Evolutionary conservation across 2,113 vertebrate genomes (phyloP), one percentile per base, ranked within the genome.

Genomic region (Ceyx cyanopectus): DNA sequence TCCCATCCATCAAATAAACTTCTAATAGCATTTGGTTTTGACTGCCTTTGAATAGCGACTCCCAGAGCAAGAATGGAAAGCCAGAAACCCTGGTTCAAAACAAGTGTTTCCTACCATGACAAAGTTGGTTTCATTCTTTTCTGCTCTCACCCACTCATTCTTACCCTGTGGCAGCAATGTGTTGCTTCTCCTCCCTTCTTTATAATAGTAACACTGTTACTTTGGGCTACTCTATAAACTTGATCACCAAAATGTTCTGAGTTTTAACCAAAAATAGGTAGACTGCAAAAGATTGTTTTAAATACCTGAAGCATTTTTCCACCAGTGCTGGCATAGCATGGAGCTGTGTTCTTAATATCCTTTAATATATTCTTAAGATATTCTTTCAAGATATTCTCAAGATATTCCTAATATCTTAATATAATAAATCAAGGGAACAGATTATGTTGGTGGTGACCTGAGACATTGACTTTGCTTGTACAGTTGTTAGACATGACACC

Each of bases 1-100:
- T 94, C 66, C 74, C 94, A 89, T 88, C 79, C 50, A 85, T 89
- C 89, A 95, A 62, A 91, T 80, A 91, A 90, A 72, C 56, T 75
- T 93, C 53, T 37, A 83, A 89, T 75, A 89, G 26, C 67, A 82
- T 89, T 93, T 95, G 72, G 67, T 90, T 94, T 92, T 89, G 86
- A 82, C 67, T 74, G 24, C 37, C 77, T 96, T 91, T 84, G 85
- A 93, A 85, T 80, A 92, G 81, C 27, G 93, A 46, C 26, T 73
- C 73, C 70, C 56, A 89, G 73, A 66, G 73, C 26, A 85, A 90
- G 74, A 88, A 88, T 26, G 41, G 65, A 89, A 85, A 93, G 72
- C 85, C 10, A 7, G 67, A 30, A 92, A 78, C 43, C 9, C 26
- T 56, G 10, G 14, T 79, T 69, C 37, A 69, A 76, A 69, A 19